These are phyloP conservation scores for Labroides dimidiatus DNA, from an alignment of 2,797 vertebrate species.

Conservation along the genomic window DNA sequence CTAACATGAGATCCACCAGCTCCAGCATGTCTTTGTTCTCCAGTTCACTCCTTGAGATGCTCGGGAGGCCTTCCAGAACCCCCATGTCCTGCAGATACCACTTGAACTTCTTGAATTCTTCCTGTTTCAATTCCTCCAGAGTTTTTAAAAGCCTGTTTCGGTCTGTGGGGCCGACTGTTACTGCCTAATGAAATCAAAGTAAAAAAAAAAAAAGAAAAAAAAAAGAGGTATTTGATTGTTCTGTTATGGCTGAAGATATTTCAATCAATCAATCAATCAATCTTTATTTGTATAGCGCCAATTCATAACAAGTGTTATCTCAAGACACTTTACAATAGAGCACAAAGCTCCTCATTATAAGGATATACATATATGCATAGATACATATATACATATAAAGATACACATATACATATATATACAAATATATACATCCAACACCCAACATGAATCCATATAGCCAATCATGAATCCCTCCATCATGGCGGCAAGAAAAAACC, in stretches of 20 bases:
- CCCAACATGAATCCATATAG: too few relatives aligned
- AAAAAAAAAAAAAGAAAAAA: neutral
- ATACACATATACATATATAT: too few relatives aligned
- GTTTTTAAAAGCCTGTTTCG: neutral
- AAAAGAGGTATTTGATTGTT: neutral
- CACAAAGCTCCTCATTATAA: too few relatives aligned
- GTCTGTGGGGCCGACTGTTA: neutral
- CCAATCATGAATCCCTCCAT: too few relatives aligned
- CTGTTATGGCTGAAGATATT: neutral
- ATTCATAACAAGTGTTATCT: too few relatives aligned
- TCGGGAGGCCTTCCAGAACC: neutral
- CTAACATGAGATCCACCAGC: conserved; percentile 1
- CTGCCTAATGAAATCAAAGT: conserved; percentile 8
- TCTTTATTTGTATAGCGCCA: too few relatives aligned
- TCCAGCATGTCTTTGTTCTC: neutral
- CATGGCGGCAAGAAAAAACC: too few relatives aligned
- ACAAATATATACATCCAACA: too few relatives aligned
- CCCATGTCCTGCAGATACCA: neutral
- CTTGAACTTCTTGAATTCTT: conserved; percentile 2
- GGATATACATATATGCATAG: too few relatives aligned
- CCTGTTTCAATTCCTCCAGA: neutral
- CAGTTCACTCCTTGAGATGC: neutral
- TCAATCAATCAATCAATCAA: too few relatives aligned
- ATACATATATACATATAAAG: too few relatives aligned
- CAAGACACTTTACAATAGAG: too few relatives aligned